Evolutionary conservation across 2,888 invertebrate species (phyloP).

Genomic region (Hedya salicella): DNA sequence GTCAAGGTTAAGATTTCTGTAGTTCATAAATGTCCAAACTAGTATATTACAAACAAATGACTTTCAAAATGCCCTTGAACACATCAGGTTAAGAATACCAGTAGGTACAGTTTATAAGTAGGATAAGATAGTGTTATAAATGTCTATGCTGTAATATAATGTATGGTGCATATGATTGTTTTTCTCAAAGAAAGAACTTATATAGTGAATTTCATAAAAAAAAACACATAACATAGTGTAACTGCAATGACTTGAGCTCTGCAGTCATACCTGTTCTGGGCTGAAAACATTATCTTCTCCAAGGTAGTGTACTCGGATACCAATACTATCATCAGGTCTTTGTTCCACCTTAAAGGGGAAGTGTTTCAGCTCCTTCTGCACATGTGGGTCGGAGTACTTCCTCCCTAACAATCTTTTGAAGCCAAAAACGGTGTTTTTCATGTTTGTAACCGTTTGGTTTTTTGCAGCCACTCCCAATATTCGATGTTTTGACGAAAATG

Average conservation of each 20-base stretch:
- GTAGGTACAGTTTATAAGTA: no score
- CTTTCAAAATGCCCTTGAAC: constrained; percentile 5
- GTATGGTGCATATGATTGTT: no score
- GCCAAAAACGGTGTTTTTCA: constrained; percentile 97
- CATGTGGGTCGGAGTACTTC: constrained; percentile 94
- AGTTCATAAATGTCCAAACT: not conserved
- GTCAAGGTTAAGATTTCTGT: not conserved
- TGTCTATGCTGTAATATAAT: no score
- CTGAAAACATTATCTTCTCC: constrained; percentile 93
- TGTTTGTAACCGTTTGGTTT: constrained; percentile 98
- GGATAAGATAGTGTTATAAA: no score
- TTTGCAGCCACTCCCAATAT: constrained; percentile 98
- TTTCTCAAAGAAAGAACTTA: no score
- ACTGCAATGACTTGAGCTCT: not conserved
- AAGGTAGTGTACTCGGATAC: constrained; percentile 95
- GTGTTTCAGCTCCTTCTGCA: constrained; percentile 92
- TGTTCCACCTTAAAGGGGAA: constrained; percentile 92
- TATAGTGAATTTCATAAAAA: not conserved
- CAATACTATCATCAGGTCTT: constrained; percentile 91
- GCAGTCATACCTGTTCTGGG: constrained; percentile 90
- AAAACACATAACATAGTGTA: not conserved
- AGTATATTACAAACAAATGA: not conserved
- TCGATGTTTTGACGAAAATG: constrained; percentile 96
- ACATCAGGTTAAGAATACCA: not conserved
- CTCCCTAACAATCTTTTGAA: constrained; percentile 97